Evolutionary conservation across 2,797 vertebrate genomes (phyloP), one percentile per base, ranked within the genome.

Genomic region (Tauraco hartlaubi): DNA sequence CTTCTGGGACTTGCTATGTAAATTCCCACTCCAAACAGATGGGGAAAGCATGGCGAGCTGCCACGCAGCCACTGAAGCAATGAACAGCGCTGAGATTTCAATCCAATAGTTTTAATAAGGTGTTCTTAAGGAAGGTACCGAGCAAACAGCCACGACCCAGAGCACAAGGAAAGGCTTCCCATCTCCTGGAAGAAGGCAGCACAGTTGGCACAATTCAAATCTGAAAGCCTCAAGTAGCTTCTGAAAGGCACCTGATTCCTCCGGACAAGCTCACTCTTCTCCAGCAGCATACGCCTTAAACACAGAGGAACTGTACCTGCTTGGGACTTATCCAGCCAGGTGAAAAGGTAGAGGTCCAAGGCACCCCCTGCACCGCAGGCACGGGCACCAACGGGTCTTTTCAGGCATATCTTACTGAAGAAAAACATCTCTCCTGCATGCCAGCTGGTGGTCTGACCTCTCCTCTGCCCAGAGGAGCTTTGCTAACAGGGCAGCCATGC

Each of bases 11-110:
- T 92, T 31, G 13, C 94, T 96, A 86, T 95, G 95, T 96, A 97
- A 98, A 97, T 97, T 92, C 92, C 94, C 84, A 86, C 88, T 97
- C 86, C 89, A 93, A 97, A 94, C 97, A 98, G 98, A 98, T 97
- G 98, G 98, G 92, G 94, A 96, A 92, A 85, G 93, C 90, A 74
- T 95, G 97, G 97, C 95, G 66, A 85, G 72, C 84, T 97, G 98
- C 98, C 98, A 97, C 17, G 9, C 92, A 95, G 94, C 85, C 79
- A 85, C 92, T 77, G 96, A 94, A 96, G 97, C 96, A 94, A 72
- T 66, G 91, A 96, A 73, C 92, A 93, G 96, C 75, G 23, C 91
- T 56, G 90, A 96, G 96, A 96, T 95, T 96, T 92, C 94, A 91
- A 96, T 91, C 43, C 43, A 6, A 94, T 79, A 66, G 79, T 41